Conservation (phyloP, 1,140 invertebrate species). For the Argopecten irradians region DNA sequence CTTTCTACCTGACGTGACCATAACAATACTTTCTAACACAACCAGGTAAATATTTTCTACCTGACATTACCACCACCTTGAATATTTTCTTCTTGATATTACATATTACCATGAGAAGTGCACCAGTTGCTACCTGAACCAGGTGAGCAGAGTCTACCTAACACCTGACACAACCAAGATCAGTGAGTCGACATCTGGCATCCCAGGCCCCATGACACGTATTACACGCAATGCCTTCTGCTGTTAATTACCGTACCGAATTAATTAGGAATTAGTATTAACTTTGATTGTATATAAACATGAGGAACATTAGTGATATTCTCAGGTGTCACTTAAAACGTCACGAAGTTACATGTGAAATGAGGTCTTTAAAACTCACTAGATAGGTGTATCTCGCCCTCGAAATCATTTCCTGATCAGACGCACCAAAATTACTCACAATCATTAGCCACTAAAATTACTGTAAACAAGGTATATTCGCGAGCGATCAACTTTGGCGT, state of each 20-base stretch:
- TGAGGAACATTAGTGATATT: background rate
- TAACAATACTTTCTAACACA: too few species aligned
- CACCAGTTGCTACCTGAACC: background rate
- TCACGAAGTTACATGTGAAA: background rate
- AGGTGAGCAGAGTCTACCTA: background rate
- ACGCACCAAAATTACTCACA: too few species aligned
- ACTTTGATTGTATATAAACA: background rate
- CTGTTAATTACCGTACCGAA: background rate
- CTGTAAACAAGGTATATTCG: too few species aligned
- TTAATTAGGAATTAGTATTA: constrained; percentile 1
- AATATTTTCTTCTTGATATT: background rate
- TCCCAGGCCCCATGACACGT: background rate
- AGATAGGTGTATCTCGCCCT: too few species aligned
- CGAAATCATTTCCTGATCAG: too few species aligned
- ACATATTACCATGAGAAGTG: background rate
- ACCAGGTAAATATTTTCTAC: background rate
- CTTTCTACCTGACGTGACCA: background rate
- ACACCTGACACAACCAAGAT: background rate
- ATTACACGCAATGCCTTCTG: background rate
- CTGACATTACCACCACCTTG: background rate
- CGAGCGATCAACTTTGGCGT: too few species aligned
- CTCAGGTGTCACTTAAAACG: background rate
- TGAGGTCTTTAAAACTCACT: background rate
- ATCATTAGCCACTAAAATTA: too few species aligned
- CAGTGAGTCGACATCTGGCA: background rate